phyloP scores from a whole-genome alignment of 1,140 invertebrate genomes.

The Tetragonula clypearis region DNA sequence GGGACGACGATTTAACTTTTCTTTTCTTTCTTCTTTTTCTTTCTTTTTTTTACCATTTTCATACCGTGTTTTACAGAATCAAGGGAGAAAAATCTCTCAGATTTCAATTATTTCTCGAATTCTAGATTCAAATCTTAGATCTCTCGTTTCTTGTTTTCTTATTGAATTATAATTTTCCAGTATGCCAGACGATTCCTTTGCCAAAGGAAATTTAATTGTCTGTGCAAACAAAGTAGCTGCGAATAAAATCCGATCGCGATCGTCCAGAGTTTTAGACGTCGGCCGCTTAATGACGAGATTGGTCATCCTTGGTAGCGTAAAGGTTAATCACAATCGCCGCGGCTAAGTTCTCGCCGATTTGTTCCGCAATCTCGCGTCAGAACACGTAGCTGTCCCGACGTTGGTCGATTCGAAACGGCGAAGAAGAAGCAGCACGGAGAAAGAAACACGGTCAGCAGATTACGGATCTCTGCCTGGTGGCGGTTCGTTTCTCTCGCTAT shows the following conservation, averaged over 20 bases:
- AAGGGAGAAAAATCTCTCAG: too few relatives aligned
- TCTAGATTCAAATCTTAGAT: too few relatives aligned
- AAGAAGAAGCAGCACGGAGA: not conserved
- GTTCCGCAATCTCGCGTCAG: conserved; percentile 33
- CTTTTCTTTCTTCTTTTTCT: not conserved
- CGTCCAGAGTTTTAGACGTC: not conserved
- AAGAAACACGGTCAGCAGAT: not conserved
- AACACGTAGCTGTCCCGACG: not conserved
- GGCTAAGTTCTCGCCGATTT: conserved; percentile 21
- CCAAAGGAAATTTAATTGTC: too few relatives aligned
- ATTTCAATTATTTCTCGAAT: too few relatives aligned
- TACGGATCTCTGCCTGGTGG: not conserved
- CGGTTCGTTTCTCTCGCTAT: conserved; percentile 3
- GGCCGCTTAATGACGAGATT: not conserved
- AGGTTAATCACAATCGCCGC: conserved; percentile 38
- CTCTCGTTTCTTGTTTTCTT: too few relatives aligned
- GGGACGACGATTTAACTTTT: not conserved
- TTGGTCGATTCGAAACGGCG: conserved; percentile 24
- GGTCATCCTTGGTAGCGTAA: conserved; percentile 1
- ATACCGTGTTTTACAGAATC: not conserved
- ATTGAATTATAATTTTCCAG: too few relatives aligned
- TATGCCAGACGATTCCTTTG: too few relatives aligned
- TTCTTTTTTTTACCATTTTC: not conserved
- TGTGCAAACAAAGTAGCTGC: not conserved
- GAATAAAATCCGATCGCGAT: not conserved